phyloP scores from a whole-genome alignment of 2,797 vertebrate species.

The Bufotes viridis region DNA sequence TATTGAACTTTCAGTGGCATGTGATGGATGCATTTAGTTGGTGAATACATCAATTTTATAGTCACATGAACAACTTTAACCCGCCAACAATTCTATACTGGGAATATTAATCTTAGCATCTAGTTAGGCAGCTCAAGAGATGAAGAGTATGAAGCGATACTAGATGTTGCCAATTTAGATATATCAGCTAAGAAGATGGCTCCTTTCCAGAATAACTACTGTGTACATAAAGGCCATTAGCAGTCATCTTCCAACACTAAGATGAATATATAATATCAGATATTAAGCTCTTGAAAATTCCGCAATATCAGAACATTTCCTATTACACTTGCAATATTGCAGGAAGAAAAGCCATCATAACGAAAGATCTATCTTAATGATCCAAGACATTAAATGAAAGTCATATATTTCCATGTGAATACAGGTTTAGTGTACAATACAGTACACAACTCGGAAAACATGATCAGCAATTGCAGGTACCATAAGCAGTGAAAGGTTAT shows the following conservation, averaged over 20 bases:
- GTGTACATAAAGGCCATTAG: neutral
- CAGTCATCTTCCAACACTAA: neutral
- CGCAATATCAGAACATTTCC: neutral
- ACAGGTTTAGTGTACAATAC: neutral
- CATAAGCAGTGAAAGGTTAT: neutral
- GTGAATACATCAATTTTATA: neutral
- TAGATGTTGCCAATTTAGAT: neutral
- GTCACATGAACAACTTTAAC: neutral
- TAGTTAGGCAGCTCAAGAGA: neutral
- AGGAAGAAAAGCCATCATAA: neutral
- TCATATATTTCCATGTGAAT: neutral
- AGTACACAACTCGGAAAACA: neutral
- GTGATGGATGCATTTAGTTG: neutral
- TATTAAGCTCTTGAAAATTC: neutral
- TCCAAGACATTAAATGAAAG: neutral
- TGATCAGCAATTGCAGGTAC: neutral
- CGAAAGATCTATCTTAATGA: neutral
- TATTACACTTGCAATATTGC: neutral
- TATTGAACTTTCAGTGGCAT: neutral
- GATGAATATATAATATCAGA: neutral
- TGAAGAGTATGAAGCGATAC: neutral
- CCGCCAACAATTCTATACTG: neutral
- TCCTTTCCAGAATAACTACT: neutral
- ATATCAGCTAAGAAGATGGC: neutral
- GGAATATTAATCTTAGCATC: neutral